Base-by-base conservation (phyloP, 2,113 vertebrate genomes). In the Pteronura brasiliensis region DNA sequence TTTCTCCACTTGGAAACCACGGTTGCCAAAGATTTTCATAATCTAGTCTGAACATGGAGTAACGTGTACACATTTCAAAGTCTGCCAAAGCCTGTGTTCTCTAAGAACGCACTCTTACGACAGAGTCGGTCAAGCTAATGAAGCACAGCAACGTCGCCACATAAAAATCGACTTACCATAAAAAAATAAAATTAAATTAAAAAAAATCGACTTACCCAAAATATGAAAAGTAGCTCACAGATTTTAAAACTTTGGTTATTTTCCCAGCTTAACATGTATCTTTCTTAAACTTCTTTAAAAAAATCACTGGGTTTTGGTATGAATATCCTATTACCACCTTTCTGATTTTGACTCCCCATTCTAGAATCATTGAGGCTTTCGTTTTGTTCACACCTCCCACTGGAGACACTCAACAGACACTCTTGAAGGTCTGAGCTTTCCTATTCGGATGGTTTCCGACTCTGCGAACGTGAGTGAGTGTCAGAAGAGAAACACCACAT, bases 1-100 rank as follows among this genome's bases (percentile, higher is more conserved):
- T 95, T 92, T 36, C 55, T 91, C 96, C 55, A 63, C 42, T 97
- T 96, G 95, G 97, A 95, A 93, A 87, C 3, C 3, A 72, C 15
- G 18, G 39, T 15, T 52, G 74, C 77, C 79, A 92, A 47, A 57
- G 59, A 65, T 57, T 95, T 96, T 80, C 97, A 76, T n/a, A 76
- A 95, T 42, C 88, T 67, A 18, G 4, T 71, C 79, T 49, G 93
- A 63, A 86, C 59, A 69, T 39, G 21, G 36, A n/a, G 90, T n/a
- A 67, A 93, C 80, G 59, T 1, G 2, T 2, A 8, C 23, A 47
- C 49, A 44, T 94, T 90, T 57, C 10, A 88, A 90, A 88, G 21
- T 52, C 71, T 82, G 69, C 94, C 94, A 94, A 87, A 94, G 71
- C 11, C 21, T 23, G 15, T 47, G 63, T 96, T 91, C 89, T 90